Percentiles rank a stretch among this genome's conserved stretches.
Evolutionary conservation across 2,113 vertebrate genomes (phyloP).

Genomic region (Vireo altiloquus): DNA sequence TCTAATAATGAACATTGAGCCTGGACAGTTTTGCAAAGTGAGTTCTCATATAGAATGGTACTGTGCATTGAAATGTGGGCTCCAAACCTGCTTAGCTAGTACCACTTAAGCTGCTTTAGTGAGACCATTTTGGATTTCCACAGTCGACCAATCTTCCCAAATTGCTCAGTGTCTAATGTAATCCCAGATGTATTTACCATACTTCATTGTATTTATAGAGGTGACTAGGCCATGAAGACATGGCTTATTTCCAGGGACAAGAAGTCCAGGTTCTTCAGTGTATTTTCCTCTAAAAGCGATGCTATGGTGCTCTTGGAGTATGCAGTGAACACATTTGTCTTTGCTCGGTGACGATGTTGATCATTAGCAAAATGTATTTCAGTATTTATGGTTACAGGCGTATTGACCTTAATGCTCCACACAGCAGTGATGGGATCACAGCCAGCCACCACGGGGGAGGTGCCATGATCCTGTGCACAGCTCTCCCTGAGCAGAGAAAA

Average conservation of each 20-base stretch:
- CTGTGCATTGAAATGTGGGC: slow-evolving; percentile 16
- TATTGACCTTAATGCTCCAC: slow-evolving; percentile 46
- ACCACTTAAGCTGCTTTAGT: slow-evolving; percentile 39
- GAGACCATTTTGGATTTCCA: slow-evolving; percentile 53
- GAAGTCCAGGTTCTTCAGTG: neutral
- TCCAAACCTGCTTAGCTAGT: slow-evolving; percentile 49
- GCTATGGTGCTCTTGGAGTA: neutral
- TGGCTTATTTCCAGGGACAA: slow-evolving; percentile 60
- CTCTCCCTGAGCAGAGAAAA: neutral
- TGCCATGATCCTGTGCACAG: neutral
- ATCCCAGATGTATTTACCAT: slow-evolving; percentile 52
- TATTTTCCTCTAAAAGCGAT: slow-evolving; percentile 9
- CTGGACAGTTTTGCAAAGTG: slow-evolving; percentile 9
- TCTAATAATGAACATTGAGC: slow-evolving; percentile 35
- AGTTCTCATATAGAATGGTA: neutral
- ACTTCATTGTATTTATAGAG: slow-evolving; percentile 49
- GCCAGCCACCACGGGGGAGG: neutral
- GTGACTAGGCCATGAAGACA: slow-evolving; percentile 45
- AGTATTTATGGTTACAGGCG: slow-evolving; percentile 38
- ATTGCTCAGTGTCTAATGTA: slow-evolving; percentile 34
- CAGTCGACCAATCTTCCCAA: slow-evolving; percentile 32
- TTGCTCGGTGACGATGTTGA: slow-evolving; percentile 21
- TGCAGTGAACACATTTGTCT: slow-evolving; percentile 23
- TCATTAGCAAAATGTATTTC: slow-evolving; percentile 60
- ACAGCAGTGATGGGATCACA: neutral